Evolutionary conservation across 1,140 invertebrate species (phyloP), one percentile per base, ranked within the genome.

Genomic region (Tetragnatha versicolor): DNA sequence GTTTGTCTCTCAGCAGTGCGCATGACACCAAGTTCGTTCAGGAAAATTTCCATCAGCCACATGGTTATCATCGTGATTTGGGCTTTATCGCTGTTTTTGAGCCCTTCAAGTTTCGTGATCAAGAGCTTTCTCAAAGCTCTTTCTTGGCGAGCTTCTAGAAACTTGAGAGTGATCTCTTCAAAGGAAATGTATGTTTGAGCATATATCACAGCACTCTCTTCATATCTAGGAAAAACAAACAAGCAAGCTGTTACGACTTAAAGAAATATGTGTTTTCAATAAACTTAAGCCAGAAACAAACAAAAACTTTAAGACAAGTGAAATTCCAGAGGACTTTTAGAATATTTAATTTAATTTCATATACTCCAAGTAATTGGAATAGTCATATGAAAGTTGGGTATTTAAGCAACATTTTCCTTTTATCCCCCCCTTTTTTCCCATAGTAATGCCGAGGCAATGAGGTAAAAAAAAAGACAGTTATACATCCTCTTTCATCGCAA

Each of bases 91-190:
- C 87, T 81, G 1, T 72, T 60, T 72, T 82, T 79, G 7, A 86
- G 70, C 55, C 79, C 55, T 37, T 83, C 79, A 17, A 86, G 65
- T 76, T 85, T 86, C 83, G 92, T 92, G 42, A 90, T 88, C 9
- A 98, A 86, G 85, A 95, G 98, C 20, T 91, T 91, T 86, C 95
- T 94, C 33, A 99, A 86, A 1, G 96, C 93, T 83, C 93, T 90
- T 70, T 93, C 91, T 84, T 97, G 89, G 65, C 92, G 89, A 5
- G 92, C 88, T 86, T 94, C 89, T 58, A 98, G 88, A 86, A 98
- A 98, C 85, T 98, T 98, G 0, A 98, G 87, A 42, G 94, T 93
- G 27, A 98, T 90, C 84, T 95, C 94, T 88, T 98, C 96, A 86
- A 98, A 98, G 14, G 94, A 94, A n/a, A 91, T 92, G 82, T 93